Conservation (phyloP, 2,113 vertebrate species). For the Oceanodroma tethys region DNA sequence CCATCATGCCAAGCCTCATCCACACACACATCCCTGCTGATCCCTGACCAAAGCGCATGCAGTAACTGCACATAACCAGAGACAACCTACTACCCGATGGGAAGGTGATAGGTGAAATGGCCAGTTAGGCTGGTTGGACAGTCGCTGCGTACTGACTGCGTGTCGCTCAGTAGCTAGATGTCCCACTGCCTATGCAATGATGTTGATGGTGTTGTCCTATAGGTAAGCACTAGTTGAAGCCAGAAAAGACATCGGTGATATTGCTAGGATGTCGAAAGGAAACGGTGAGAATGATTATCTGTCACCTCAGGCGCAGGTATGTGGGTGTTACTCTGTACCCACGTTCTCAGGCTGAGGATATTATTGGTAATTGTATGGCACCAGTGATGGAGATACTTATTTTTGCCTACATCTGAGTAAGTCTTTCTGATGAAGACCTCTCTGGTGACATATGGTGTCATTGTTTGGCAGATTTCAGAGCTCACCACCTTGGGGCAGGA, state of each 20-base stretch:
- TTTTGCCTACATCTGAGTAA: not conserved
- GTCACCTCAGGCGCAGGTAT: not conserved
- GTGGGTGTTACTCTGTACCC: not conserved
- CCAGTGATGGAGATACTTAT: not conserved
- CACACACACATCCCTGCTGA: not conserved
- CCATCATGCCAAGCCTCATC: accelerated
- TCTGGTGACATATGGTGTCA: not conserved
- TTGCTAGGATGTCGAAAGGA: not conserved
- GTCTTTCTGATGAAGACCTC: not conserved
- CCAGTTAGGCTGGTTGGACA: not conserved
- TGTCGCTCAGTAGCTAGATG: not conserved
- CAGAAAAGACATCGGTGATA: not conserved
- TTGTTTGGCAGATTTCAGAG: not conserved
- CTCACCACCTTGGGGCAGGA: not conserved
- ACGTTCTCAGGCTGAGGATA: not conserved
- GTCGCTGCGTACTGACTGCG: accelerated
- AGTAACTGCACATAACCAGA: not conserved
- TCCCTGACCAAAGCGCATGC: accelerated
- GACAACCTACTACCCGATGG: not conserved
- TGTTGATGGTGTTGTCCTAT: not conserved
- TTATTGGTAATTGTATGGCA: not conserved
- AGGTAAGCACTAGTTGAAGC: not conserved
- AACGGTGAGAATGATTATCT: not conserved
- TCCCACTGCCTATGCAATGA: not conserved
- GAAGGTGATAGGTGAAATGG: not conserved